phyloP scores from a whole-genome alignment of 2,113 vertebrate genomes.

The Sylvietta virens region DNA sequence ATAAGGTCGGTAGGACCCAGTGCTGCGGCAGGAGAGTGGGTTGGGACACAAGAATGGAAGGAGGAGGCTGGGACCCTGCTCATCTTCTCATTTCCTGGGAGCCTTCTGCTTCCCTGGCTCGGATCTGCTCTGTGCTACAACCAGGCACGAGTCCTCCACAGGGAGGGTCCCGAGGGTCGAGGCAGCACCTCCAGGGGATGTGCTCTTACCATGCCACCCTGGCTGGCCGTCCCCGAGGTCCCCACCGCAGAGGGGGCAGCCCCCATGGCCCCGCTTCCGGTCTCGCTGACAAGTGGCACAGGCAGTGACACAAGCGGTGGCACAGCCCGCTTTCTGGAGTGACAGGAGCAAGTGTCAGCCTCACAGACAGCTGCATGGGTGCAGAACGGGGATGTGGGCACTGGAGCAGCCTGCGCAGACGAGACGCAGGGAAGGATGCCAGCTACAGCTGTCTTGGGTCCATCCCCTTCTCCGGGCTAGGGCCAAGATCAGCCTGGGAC shows the following conservation, averaged over 20 bases:
- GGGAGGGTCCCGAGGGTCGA: fast-evolving
- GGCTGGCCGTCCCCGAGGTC: background rate
- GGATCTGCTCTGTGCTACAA: background rate
- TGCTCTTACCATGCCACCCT: constrained; percentile 2
- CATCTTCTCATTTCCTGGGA: background rate
- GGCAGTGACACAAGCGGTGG: background rate
- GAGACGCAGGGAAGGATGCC: background rate
- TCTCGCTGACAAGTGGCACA: background rate
- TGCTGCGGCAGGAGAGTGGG: background rate
- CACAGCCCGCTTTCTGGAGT: background rate
- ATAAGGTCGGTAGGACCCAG: background rate
- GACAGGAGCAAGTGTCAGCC: background rate
- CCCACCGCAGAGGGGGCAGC: background rate
- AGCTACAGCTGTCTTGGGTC: background rate
- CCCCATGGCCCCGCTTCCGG: background rate
- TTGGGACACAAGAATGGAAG: background rate
- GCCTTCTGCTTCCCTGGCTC: background rate
- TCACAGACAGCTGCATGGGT: background rate
- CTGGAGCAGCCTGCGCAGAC: background rate
- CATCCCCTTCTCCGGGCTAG: fast-evolving
- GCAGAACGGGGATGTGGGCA: fast-evolving
- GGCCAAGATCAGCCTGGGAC: background rate
- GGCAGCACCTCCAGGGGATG: background rate
- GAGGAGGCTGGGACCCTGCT: background rate
- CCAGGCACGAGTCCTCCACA: background rate